Evolutionary conservation across 2,113 vertebrate genomes (phyloP).

Genomic region (Heliornis fulica): DNA sequence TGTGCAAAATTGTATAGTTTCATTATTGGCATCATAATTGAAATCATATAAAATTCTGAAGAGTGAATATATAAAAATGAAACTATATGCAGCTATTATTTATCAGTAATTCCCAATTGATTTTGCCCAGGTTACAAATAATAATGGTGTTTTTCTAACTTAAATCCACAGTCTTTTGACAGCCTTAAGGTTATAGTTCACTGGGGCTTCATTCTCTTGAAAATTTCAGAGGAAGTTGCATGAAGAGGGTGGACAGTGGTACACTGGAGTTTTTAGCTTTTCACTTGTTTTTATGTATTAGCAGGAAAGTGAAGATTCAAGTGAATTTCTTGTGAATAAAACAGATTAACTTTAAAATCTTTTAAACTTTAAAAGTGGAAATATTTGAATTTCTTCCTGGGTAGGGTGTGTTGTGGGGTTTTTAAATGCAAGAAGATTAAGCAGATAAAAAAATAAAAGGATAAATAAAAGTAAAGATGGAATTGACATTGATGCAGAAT

Average conservation of each 20-base stretch:
- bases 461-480: background rate
- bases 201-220: background rate
- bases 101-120: background rate
- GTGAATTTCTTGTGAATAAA: background rate
- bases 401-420: rapidly evolving
- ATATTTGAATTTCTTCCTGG: background rate
- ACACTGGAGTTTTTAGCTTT: background rate
- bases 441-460: background rate
- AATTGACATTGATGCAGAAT: background rate
- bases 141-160: background rate
- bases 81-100: background rate
- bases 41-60: background rate
- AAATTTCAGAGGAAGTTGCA: background rate
- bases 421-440: background rate
- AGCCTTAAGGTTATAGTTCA: background rate
- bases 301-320: background rate
- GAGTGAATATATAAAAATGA: background rate
- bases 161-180: background rate
- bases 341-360: background rate
- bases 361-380: background rate
- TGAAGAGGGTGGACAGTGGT: background rate
- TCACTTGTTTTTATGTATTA: background rate
- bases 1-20: background rate
- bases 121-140: background rate
- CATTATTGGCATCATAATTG: background rate